Percentiles rank a stretch among this genome's conserved stretches.
Evolutionary conservation across 2,113 vertebrate species (phyloP).

Genomic region (Sylvietta virens): DNA sequence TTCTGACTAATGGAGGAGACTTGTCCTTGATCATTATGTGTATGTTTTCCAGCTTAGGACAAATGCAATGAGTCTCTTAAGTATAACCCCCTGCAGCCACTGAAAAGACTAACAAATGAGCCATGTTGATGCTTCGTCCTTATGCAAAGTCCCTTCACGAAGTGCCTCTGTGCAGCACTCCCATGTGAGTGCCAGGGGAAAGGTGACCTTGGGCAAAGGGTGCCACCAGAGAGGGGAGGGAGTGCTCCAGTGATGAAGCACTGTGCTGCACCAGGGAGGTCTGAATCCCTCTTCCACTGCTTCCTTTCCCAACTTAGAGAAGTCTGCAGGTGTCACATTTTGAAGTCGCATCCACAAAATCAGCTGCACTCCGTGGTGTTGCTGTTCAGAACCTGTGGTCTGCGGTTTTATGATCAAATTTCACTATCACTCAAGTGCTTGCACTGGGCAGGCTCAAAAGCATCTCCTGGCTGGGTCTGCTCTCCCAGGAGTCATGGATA

Average conservation of each 20-base stretch:
- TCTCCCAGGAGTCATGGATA: rapidly evolving
- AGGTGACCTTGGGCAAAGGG: neutral
- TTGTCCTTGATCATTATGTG: neutral
- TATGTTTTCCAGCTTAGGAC: neutral
- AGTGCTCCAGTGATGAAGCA: rapidly evolving
- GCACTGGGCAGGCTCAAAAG: neutral
- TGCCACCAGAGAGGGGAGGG: neutral
- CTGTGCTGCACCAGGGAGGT: neutral
- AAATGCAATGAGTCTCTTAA: neutral
- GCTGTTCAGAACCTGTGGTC: neutral
- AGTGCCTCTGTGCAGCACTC: neutral
- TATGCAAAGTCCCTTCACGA: neutral
- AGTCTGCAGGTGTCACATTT: neutral
- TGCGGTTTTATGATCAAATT: neutral
- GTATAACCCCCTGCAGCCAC: neutral
- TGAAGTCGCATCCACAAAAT: neutral
- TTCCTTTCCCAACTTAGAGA: neutral
- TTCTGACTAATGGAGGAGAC: neutral
- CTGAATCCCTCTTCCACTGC: neutral
- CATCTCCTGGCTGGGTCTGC: rapidly evolving
- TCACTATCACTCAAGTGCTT: neutral
- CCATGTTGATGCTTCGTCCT: neutral
- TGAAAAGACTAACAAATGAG: neutral
- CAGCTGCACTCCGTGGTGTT: neutral
- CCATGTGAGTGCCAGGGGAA: neutral